Base-by-base conservation (phyloP, 2,888 invertebrate species). In the Tipula helvola region DNA sequence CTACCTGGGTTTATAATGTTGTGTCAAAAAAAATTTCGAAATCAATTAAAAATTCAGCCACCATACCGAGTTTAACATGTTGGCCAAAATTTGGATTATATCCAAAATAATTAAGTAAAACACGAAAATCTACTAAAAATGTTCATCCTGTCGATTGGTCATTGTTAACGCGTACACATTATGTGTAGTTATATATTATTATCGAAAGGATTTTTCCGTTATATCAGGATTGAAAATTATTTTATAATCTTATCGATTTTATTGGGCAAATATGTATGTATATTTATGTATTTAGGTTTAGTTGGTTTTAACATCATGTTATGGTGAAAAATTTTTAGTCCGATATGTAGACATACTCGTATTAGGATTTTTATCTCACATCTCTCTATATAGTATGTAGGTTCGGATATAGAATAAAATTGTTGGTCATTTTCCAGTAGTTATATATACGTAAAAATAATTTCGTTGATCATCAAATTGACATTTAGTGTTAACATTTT, bases 11-110 rank as follows among this genome's bases (percentile, higher is more conserved):
- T 44, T 57, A 16, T 57, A 16, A 57, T 57, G 16, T 57, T 57
- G 52, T 57, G 52, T 16, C 52, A 71, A 71, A 28, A 71, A 28
- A 71, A 71, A 71, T 39, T 39, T 84, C 36, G 84, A 39, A 84
- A 84, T 39, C 36, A 39, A 39, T 84, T 84, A 41, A 39, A 39
- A 41, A 84, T 39, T 39, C 39, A 84, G 16, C 84, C 16, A 41
- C 84, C 84, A 84, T 84, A 71, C 44, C 7, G 85, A 42, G 85
- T 85, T 85, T 85, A 85, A 44, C 85, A 85, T 85, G 85, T 85
- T 85, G 16, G 85, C 85, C 85, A 85, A 85, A 85, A 42, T 85
- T 85, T 85, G 85, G 85, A 85, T 85, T 85, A 85, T 12, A 18
- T 28, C 71, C 28, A 71, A 71, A 28, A 71, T 28, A 71, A 71